Evolutionary conservation across 2,797 vertebrate genomes (phyloP), one percentile per base, ranked within the genome.

Genomic region (Chiropotes sagulatus): DNA sequence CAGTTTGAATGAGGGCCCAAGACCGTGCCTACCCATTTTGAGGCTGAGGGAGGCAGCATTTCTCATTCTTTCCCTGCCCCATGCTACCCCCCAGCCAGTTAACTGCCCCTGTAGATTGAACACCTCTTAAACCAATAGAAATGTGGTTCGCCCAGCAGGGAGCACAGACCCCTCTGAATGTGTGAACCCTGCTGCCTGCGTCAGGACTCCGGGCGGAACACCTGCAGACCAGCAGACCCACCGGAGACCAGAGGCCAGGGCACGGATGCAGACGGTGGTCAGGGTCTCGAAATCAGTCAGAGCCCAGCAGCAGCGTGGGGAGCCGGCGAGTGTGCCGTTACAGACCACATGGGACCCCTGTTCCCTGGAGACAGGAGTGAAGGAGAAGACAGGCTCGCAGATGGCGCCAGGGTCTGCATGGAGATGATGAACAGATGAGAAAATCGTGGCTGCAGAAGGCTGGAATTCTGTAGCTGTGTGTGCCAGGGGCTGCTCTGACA

Each of bases 271-370:
- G 61, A n/a, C 0, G 30, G 61, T 19, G 33, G 61, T 67, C 7
- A 0, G 33, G 26, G 36, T 11, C 39, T 39, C 33, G 7, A 48
- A 22, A 8, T 8, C 0, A 11, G 39, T 30, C 0, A 3, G 2
- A 50, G 20, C 41, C 54, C 2, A 4, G n/a, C 13, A 67, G 61
- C 61, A 67, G 33, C 0, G 7, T 67, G 61, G 15, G 67, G 7
- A 72, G 39, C 78, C 22, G 1, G 26, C 2, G 14, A n/a, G 36
- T 2, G 0, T 0, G 3, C 89, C 14, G 0, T 30, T 30, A 33
- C 1, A 11, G 44, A 39, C n/a, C 20, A 33, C 12, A 1, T 0
- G 1, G 44, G 14, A 41, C 50, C 22, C 10, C 1, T 3, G 4
- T 19, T 26, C 30, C 50, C 12, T 1, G 9, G 48, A 7, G 41